Base-by-base conservation (phyloP, 2,113 vertebrate genomes). In the Balaenoptera acutorostrata region DNA sequence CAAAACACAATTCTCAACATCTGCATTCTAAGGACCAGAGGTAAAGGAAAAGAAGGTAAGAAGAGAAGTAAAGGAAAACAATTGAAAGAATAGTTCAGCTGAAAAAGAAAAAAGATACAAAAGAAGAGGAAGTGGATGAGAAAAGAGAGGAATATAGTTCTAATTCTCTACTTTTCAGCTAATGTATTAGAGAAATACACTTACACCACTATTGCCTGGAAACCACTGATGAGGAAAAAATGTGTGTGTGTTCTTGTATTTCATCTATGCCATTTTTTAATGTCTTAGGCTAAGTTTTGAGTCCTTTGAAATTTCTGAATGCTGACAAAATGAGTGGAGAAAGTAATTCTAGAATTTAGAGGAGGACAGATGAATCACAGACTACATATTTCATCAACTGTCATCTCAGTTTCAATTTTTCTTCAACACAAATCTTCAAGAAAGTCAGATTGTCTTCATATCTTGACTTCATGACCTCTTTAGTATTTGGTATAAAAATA, bases 321-420 rank as follows among this genome's bases (percentile, higher is more conserved):
- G 15, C 21, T 90, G 36, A 87, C 33, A 96, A 87, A 96, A 90
- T 92, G 13, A 96, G 74, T 83, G 57, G 31, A 90, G 63, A 96
- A 80, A 69, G 29, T 75, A 96, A 80, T 87, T 83, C 59, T 44
- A 90, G 41, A 96, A 90, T 93, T 95, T 92, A 96, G 69, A 96
- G 69, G 29, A 95, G 88, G 66, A 85, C 39, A 49, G 52, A 87
- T 95, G 25, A 92, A 93, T 90, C 64, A 82, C 17, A 86, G 81
- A 68, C 88, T 86, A 3, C 25, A 49, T 97, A 87, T 82, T 95
- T 91, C 80, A 95, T 92, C 44, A 80, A 46, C 9, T 95, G 44
- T 92, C 66, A 90, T 61, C 52, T 91, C 57, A 71, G 64, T 66
- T 95, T 93, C 69, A 94, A 72, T 94, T 96, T 97, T 92, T 95